These are phyloP conservation scores for Melipona bicolor DNA, from an alignment of 2,888 invertebrate species.

Conservation along the genomic window DNA sequence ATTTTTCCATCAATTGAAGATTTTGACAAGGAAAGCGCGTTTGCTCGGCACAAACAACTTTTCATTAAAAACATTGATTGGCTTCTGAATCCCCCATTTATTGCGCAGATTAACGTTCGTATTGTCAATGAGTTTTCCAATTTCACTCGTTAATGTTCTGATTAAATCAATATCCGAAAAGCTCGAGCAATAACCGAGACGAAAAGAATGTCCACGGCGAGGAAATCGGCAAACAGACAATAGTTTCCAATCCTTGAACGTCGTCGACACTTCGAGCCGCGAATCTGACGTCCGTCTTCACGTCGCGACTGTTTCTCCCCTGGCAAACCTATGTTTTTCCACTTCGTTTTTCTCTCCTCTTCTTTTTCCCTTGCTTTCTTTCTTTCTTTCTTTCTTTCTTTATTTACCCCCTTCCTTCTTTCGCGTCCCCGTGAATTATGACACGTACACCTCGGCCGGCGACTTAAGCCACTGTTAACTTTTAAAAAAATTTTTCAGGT, in stretches of 20 bases:
- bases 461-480: constrained; percentile 39
- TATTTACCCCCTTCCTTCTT: constrained; percentile 6
- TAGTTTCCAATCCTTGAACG: constrained; percentile 13
- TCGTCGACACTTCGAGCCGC: constrained; percentile 4
- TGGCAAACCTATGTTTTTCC: constrained; percentile 8
- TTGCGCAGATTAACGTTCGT: background rate
- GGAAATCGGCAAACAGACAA: constrained; percentile 23
- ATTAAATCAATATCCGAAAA: background rate
- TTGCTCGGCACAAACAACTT: too few relatives aligned
- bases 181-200: background rate
- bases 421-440: constrained; percentile 33
- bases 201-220: constrained; percentile 23
- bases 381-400: too few relatives aligned
- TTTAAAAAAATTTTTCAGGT: constrained; percentile 35
- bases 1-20: too few relatives aligned
- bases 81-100: too few relatives aligned
- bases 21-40: too few relatives aligned
- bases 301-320: constrained; percentile 10
- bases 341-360: background rate
- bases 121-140: background rate
- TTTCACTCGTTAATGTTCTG: background rate
- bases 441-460: constrained; percentile 33
- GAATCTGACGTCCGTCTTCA: constrained; percentile 33
- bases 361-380: background rate
- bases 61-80: too few relatives aligned